phyloP scores from a whole-genome alignment of 2,113 vertebrate genomes.

The Oreochromis niloticus region DNA sequence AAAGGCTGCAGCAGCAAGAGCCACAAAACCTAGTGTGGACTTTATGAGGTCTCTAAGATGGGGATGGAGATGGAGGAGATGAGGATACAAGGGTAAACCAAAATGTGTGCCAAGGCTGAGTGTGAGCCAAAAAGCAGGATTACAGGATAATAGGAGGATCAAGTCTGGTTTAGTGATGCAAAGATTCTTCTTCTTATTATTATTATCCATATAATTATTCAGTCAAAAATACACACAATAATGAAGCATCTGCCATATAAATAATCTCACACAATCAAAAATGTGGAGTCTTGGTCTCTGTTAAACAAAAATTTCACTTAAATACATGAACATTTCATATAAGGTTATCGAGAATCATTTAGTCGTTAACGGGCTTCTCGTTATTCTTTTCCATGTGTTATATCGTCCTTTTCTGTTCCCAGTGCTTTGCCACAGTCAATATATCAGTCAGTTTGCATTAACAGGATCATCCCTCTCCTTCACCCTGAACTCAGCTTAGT shows the following conservation, averaged over 20 bases:
- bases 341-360: accelerated
- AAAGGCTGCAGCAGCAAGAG: conserved; percentile 1
- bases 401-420: neutral
- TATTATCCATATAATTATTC: neutral
- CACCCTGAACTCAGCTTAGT: neutral
- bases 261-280: neutral
- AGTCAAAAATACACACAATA: neutral
- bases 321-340: neutral
- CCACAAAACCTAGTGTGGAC: neutral
- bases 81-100: neutral
- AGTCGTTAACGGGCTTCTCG: neutral
- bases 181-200: neutral
- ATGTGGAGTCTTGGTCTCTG: neutral
- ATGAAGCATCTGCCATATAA: neutral
- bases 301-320: neutral
- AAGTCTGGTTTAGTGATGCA: conserved; percentile 11
- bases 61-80: conserved; percentile 10
- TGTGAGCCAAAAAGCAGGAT: conserved; percentile 12
- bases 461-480: neutral
- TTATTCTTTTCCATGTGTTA: neutral
- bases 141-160: neutral
- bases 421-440: neutral
- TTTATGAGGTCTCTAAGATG: conserved; percentile 27
- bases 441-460: neutral
- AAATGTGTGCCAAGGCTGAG: conserved; percentile 1